A percentile compares a stretch with the other conserved stretches of the same genome.
Conservation (phyloP, 2,113 vertebrate genomes). For the Sylvia atricapilla region DNA sequence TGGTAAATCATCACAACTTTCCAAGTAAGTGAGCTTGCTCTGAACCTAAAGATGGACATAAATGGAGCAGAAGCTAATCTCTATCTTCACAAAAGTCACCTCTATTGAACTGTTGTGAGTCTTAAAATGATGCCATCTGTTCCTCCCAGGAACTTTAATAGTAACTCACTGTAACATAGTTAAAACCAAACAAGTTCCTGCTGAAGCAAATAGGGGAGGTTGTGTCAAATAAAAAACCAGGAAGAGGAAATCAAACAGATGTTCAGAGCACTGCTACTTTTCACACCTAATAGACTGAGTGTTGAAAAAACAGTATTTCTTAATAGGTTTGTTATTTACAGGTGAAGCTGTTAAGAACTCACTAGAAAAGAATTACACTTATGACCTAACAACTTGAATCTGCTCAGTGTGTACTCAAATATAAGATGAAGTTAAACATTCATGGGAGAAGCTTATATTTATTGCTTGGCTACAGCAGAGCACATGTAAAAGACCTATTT, state of each 20-base stretch:
- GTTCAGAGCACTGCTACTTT: neutral
- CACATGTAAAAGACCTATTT: neutral
- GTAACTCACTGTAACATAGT: neutral
- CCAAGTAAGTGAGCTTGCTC: neutral
- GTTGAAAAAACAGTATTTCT: neutral
- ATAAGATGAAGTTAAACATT: neutral
- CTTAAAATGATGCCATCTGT: neutral
- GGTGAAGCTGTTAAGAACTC: slow-evolving; percentile 1
- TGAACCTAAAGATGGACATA: neutral
- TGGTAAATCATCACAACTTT: neutral
- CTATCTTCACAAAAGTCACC: neutral
- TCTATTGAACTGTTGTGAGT: neutral
- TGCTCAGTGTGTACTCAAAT: neutral
- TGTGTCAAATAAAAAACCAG: neutral
- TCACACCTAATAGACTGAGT: neutral
- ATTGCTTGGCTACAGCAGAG: neutral
- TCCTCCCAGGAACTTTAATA: neutral
- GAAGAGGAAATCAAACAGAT: neutral
- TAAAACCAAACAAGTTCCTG: neutral
- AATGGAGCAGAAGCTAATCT: neutral
- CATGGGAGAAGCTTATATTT: neutral
- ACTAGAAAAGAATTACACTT: neutral
- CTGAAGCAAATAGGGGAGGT: neutral
- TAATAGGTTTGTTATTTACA: slow-evolving; percentile 29
- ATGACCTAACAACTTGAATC: neutral